Base-by-base conservation (phyloP, 2,113 vertebrate species). In the Lampris incognitus region DNA sequence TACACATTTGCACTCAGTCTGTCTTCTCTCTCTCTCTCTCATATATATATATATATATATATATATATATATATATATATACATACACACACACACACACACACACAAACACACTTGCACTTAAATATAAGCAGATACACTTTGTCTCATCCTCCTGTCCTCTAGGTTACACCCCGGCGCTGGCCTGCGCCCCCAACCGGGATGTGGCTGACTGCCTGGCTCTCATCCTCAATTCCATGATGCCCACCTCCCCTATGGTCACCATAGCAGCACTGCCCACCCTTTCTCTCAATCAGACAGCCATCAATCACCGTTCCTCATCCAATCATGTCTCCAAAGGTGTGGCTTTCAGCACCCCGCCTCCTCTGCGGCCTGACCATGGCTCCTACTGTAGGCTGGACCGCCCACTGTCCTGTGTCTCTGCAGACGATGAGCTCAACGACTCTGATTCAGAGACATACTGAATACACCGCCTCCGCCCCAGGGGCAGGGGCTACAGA, bases 361-460 rank as follows among this genome's bases (percentile, higher is more conserved):
- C 97, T 1, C 85, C 96, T 59, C 92, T 97, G 93, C 94, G 96
- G 83, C 95, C 94, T 0, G 96, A 96, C 84, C 96, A 96, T 10
- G 94, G 94, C 70, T 96, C 97, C 56, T 97, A 95, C 74, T 96
- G 97, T 91, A 96, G 95, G 82, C 94, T 96, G 50, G 94, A 95
- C 72, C 95, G 95, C 74, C 96, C 95, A 38, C 95, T 95, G 65
- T 95, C 96, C 78, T 89, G 96, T 0, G 90, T 96, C 54, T 87
- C 85, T 59, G 82, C 93, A 5, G 97, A 96, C 37, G 97, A 99
- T 0, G 98, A 99, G 83, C 95, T 99, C 88, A 99, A 98, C 70
- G 98, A 99, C 94, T 99, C 98, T 0, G 98, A 99, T 69, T 99
- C 98, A 0, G 98, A 99, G 94, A 99, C 98, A 9, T 99, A 99